These are phyloP conservation scores for Urosaurus nigricauda DNA, from an alignment of 2,797 vertebrate species.

Conservation along the genomic window DNA sequence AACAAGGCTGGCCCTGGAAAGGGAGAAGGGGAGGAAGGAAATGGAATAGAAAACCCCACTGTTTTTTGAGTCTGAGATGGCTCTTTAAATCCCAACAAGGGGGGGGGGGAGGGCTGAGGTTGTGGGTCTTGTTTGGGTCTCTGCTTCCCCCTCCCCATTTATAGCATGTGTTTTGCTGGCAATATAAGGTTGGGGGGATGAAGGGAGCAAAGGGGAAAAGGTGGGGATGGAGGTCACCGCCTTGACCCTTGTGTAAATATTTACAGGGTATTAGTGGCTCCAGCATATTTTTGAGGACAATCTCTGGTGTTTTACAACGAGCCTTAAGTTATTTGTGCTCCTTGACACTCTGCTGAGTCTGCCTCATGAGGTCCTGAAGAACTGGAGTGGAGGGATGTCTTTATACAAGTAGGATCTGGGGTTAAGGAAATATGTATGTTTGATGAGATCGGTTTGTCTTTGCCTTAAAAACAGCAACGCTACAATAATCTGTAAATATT, in stretches of 20 bases:
- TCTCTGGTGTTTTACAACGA: conserved; percentile 79
- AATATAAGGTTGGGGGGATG: conserved; percentile 44
- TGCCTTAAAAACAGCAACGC: conserved; percentile 30
- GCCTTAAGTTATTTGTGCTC: conserved; percentile 82
- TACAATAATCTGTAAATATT: conserved; percentile 27
- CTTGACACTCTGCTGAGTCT: conserved; percentile 76
- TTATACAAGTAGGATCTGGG: conserved; percentile 71
- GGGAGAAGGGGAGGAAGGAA: not conserved
- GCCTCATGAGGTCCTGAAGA: conserved; percentile 77
- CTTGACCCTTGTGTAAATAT: conserved; percentile 82
- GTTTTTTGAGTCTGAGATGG: conserved; percentile 57
- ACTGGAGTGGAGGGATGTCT: conserved; percentile 37
- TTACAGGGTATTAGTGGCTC: conserved; percentile 83
- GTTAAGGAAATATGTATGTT: conserved; percentile 34
- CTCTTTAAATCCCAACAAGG: conserved; percentile 70
- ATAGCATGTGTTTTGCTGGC: conserved; percentile 73
- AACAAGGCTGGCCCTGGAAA: conserved; percentile 73
- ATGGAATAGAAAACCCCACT: conserved; percentile 45
- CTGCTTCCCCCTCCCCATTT: conserved; percentile 48
- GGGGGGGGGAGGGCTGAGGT: conserved; percentile 48
- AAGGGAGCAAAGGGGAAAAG: conserved; percentile 25
- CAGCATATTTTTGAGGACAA: conserved; percentile 66
- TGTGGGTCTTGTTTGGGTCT: not conserved
- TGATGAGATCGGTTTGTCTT: conserved; percentile 42
- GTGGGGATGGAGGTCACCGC: conserved; percentile 64